Conservation (phyloP, 2,797 vertebrate genomes). For the Tokudaia tokunoshimensis region DNA sequence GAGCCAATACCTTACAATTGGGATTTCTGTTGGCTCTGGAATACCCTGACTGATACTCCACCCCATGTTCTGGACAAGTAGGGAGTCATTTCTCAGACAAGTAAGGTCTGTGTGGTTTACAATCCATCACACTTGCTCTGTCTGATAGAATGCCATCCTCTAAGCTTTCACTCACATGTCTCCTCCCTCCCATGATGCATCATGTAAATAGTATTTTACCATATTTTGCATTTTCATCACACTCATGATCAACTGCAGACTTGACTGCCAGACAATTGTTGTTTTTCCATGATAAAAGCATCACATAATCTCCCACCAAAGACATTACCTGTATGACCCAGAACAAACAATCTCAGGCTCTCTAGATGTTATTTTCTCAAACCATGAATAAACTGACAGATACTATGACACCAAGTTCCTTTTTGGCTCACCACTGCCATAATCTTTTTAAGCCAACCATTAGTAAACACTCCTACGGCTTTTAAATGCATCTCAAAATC, state of each 20-base stretch:
- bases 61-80: background rate
- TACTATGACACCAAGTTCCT: background rate
- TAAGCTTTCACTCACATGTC: background rate
- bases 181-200: background rate
- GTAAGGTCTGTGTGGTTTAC: background rate
- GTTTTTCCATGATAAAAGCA: background rate
- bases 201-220: background rate
- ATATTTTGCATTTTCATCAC: background rate
- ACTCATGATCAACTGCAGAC: background rate
- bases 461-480: background rate
- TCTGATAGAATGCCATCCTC: background rate
- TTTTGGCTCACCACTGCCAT: background rate
- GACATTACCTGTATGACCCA: background rate
- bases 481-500: constrained; percentile 4
- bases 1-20: background rate
- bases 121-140: background rate
- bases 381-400: background rate
- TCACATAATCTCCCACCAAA: background rate
- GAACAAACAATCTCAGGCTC: background rate
- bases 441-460: background rate
- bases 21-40: background rate
- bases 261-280: background rate
- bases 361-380: background rate
- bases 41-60: background rate
- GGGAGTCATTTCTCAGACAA: background rate